phyloP scores from a whole-genome alignment of 2,888 invertebrate species.

The Heliconius ethilla region DNA sequence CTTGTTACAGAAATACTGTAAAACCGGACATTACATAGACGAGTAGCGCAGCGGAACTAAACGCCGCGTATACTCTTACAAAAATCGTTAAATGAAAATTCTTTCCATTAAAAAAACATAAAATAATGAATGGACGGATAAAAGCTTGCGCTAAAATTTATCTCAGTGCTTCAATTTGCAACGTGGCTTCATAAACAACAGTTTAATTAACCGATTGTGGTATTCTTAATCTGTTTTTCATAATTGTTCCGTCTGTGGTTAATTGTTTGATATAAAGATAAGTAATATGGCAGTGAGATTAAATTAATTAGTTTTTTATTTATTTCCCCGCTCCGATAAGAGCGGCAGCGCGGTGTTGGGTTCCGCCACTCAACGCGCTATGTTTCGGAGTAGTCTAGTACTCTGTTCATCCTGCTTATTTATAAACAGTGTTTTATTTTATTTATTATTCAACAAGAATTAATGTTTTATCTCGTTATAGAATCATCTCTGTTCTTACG shows the following conservation, averaged over 20 bases:
- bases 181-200: conserved; percentile 1
- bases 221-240: conserved; percentile 5
- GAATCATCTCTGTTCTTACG: too few species aligned
- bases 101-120: neutral
- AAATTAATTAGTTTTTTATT: neutral
- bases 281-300: neutral
- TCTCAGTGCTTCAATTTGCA: neutral
- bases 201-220: conserved; percentile 13
- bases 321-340: neutral
- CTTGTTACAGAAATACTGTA: too few species aligned
- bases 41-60: neutral
- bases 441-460: too few species aligned
- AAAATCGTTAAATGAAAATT: neutral
- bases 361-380: too few species aligned
- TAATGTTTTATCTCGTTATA: too few species aligned
- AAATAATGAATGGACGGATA: neutral
- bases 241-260: conserved; percentile 9
- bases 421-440: too few species aligned
- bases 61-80: neutral
- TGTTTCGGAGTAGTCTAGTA: neutral
- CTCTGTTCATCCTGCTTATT: too few species aligned
- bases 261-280: neutral
- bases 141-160: neutral
- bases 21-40: too few species aligned
- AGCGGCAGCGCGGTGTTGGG: neutral